A percentile compares a stretch with the other conserved stretches of the same genome.
phyloP scores from a whole-genome alignment of 2,797 vertebrate genomes.

The Eulemur mongoz region DNA sequence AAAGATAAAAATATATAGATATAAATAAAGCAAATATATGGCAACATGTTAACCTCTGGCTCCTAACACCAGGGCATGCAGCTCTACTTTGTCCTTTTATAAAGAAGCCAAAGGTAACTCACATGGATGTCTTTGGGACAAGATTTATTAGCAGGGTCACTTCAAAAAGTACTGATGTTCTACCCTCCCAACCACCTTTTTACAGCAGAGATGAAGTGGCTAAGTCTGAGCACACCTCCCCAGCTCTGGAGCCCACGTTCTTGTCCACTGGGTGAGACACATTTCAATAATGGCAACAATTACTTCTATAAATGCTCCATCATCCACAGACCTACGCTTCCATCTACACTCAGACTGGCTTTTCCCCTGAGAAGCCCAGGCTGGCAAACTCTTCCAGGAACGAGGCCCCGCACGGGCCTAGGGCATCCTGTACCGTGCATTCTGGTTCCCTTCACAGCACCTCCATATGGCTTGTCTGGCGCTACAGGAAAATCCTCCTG shows the following conservation, averaged over 20 bases:
- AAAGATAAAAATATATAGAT: not conserved
- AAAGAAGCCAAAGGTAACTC: not conserved
- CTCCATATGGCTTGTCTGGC: not conserved
- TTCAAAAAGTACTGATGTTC: not conserved
- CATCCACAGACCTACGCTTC: not conserved
- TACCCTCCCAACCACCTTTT: not conserved
- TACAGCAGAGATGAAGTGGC: too few relatives aligned
- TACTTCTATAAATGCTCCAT: not conserved
- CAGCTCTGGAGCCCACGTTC: not conserved
- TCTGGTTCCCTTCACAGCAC: not conserved
- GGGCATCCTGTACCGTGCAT: not conserved
- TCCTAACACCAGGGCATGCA: not conserved
- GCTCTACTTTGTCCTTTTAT: not conserved
- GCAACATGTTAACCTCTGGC: not conserved
- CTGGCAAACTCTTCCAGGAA: not conserved
- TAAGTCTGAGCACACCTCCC: not conserved
- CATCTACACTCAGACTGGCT: not conserved
- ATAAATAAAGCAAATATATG: not conserved
- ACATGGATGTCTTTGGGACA: not conserved
- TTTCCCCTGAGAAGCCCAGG: not conserved
- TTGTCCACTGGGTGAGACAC: not conserved
- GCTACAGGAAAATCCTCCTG: constrained; percentile 44
- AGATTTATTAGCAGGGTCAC: not conserved
- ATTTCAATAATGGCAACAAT: not conserved
- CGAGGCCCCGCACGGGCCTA: rapidly evolving